phyloP scores from a whole-genome alignment of 2,113 vertebrate species.

The Felis chaus region DNA sequence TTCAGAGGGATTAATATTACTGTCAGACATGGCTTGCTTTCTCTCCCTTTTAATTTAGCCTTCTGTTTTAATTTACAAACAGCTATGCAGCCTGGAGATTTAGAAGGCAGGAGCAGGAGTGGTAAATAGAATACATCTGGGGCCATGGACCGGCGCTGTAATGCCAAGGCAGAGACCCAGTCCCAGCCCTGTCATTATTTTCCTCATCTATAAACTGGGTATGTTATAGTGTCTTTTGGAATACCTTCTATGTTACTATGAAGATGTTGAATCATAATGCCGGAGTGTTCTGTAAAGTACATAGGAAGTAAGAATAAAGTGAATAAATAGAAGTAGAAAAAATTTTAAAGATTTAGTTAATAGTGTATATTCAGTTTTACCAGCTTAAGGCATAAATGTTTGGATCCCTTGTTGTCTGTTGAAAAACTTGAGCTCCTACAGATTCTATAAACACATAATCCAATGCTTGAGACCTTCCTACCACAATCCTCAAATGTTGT shows the following conservation, averaged over 20 bases:
- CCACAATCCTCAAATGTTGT: background rate
- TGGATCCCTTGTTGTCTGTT: background rate
- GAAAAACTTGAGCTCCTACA: background rate
- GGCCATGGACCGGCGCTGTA: background rate
- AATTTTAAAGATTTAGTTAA: background rate
- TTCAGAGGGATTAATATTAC: conserved; percentile 70
- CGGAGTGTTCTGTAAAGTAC: background rate
- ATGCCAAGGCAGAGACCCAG: background rate
- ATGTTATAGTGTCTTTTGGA: background rate
- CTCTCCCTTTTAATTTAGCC: conserved; percentile 64
- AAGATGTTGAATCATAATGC: background rate
- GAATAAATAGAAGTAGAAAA: background rate
- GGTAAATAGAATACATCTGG: background rate
- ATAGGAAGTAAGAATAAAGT: background rate
- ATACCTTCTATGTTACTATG: background rate
- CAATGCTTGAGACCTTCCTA: background rate
- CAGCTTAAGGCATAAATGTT: background rate
- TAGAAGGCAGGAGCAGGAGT: background rate
- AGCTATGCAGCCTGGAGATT: background rate
- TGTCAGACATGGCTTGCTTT: conserved; percentile 49
- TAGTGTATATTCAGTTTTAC: background rate
- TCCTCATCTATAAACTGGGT: background rate
- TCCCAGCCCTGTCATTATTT: background rate
- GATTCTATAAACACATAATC: background rate
- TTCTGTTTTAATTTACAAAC: conserved; percentile 74